Percentiles rank a stretch among this genome's conserved stretches.
Evolutionary conservation across 2,888 invertebrate species (phyloP).

Genomic region (Pristionchus japonicus): DNA sequence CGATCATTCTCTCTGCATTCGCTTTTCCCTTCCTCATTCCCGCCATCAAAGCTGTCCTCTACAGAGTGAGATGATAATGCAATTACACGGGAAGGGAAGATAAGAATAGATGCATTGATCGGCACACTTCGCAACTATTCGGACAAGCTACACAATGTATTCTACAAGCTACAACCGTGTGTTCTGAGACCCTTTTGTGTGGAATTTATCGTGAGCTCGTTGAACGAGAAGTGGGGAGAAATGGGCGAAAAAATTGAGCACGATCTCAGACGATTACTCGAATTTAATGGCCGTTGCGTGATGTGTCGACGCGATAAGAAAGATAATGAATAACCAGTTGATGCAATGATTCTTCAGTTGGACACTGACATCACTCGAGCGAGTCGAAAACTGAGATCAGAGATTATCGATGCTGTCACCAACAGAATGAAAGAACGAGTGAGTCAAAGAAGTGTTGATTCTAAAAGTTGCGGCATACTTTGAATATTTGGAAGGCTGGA

Average conservation of each 20-base stretch:
- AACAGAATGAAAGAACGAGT: constrained; percentile 27
- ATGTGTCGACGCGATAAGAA: background rate
- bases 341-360: background rate
- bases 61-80: constrained; percentile 12
- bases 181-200: background rate
- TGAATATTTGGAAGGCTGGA: too few species aligned
- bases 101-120: background rate
- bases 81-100: background rate
- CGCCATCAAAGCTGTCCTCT: constrained; percentile 16
- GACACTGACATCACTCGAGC: constrained; percentile 23
- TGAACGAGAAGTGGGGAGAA: too few species aligned
- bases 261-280: background rate
- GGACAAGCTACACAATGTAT: background rate
- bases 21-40: constrained; percentile 25
- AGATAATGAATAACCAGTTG: background rate
- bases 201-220: background rate
- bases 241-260: background rate
- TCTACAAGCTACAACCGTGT: constrained; percentile 14
- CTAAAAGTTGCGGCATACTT: too few species aligned
- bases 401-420: background rate
- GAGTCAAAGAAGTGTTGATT: background rate
- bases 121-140: background rate
- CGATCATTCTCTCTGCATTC: background rate
- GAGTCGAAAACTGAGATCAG: background rate
- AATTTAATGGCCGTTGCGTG: background rate